Percentiles rank a stretch among this genome's conserved stretches.
These are phyloP conservation scores for Vespertilio murinus DNA, from an alignment of 2,797 vertebrate genomes.

Conservation along the genomic window DNA sequence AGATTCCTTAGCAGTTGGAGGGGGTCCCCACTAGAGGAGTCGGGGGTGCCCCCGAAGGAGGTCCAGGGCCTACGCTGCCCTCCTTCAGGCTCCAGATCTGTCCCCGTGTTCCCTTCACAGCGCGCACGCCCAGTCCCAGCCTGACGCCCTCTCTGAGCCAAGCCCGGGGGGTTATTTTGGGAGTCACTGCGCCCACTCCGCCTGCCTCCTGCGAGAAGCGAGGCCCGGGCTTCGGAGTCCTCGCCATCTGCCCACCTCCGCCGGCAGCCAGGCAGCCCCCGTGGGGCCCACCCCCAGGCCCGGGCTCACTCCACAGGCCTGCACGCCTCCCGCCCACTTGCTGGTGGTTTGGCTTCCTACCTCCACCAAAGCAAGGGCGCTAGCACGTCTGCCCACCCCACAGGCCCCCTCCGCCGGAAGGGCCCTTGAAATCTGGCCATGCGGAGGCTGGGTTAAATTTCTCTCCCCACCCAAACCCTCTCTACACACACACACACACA, in stretches of 20 bases:
- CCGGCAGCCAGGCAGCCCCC: conserved; percentile 40
- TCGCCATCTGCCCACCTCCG: conserved; percentile 61
- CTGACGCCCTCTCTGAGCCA: not conserved
- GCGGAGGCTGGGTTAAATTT: not conserved
- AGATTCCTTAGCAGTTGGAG: not conserved
- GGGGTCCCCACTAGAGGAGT: not conserved
- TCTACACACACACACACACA: not conserved
- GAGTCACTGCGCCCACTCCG: conserved; percentile 59
- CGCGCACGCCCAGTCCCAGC: not conserved
- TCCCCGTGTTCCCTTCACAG: not conserved
- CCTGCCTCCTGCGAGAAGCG: conserved; percentile 62
- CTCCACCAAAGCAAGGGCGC: not conserved
- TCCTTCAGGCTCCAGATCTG: not conserved
- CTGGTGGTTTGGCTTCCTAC: not conserved
- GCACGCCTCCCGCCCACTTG: not conserved
- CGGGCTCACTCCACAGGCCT: not conserved
- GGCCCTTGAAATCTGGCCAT: not conserved
- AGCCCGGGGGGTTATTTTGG: conserved; percentile 59
- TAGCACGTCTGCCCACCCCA: not conserved
- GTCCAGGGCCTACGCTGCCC: not conserved
- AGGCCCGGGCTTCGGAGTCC: conserved; percentile 64
- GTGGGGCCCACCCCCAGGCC: not conserved
- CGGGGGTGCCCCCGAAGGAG: not conserved
- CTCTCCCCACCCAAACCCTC: not conserved
- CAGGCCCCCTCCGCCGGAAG: not conserved